A percentile compares a stretch with the other conserved stretches of the same genome.
phyloP scores from a whole-genome alignment of 2,113 vertebrate species.

The Pyxicephalus adspersus region DNA sequence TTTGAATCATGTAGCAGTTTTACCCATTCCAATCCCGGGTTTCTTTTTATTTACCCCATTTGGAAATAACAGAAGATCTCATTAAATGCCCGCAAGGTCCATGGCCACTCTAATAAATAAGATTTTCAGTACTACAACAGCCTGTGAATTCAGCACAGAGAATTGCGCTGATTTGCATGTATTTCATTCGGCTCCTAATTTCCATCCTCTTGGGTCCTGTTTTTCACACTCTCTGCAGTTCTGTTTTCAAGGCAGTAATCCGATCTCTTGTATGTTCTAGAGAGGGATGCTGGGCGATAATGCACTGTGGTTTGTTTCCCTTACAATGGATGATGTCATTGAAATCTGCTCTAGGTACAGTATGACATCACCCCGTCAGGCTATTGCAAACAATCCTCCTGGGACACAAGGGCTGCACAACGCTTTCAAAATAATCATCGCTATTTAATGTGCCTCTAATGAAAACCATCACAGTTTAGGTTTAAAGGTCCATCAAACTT shows the following conservation, averaged over 20 bases:
- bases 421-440: slow-evolving; percentile 43
- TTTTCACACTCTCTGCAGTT: slow-evolving; percentile 41
- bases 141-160: slow-evolving; percentile 18
- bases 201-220: slow-evolving; percentile 38
- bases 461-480: slow-evolving; percentile 36
- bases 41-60: too few relatives aligned
- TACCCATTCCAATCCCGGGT: too few relatives aligned
- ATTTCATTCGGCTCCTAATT: slow-evolving; percentile 45
- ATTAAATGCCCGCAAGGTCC: too few relatives aligned
- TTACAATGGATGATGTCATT: slow-evolving; percentile 41
- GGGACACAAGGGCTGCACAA: slow-evolving; percentile 7
- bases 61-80: too few relatives aligned
- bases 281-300: slow-evolving; percentile 34
- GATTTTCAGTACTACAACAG: neutral
- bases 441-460: slow-evolving; percentile 49
- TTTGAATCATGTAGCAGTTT: too few relatives aligned
- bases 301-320: slow-evolving; percentile 16
- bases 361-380: slow-evolving; percentile 45
- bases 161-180: slow-evolving; percentile 26
- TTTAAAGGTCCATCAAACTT: slow-evolving; percentile 18
- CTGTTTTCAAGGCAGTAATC: slow-evolving; percentile 48
- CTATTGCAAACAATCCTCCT: slow-evolving; percentile 25
- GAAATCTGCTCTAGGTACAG: neutral
- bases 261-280: slow-evolving; percentile 34
- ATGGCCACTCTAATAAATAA: too few relatives aligned